Conservation (phyloP, 2,888 invertebrate genomes). For the Sturmia bella region DNA sequence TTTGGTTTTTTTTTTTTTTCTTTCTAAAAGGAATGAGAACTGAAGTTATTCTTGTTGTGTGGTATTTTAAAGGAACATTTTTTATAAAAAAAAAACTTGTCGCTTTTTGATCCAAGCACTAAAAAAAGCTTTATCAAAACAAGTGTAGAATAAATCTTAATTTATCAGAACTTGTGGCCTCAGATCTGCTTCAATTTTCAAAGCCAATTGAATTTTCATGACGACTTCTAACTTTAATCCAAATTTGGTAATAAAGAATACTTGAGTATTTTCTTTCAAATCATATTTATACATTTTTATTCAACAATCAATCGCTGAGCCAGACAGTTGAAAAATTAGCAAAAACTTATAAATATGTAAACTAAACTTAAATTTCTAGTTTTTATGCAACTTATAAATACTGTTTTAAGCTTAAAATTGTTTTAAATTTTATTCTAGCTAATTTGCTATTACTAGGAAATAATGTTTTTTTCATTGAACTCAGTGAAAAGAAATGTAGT, state of each 20-base stretch:
- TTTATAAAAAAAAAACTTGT: neutral
- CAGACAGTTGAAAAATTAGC: no score
- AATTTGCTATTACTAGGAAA: no score
- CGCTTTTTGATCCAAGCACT: neutral
- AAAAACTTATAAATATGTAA: no score
- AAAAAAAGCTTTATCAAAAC: neutral
- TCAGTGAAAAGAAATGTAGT: no score
- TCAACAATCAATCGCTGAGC: no score
- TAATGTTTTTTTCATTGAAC: no score
- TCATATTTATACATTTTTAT: neutral
- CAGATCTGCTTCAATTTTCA: neutral
- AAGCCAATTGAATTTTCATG: neutral
- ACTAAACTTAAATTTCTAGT: no score
- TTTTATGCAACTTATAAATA: no score
- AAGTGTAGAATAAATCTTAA: neutral
- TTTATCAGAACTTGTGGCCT: neutral
- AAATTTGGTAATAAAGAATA: neutral
- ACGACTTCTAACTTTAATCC: neutral
- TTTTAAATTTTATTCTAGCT: no score
- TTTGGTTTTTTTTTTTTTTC: constrained; percentile 43
- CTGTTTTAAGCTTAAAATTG: no score
- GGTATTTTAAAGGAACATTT: constrained; percentile 41
- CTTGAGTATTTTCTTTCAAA: no score
- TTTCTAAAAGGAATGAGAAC: constrained; percentile 35
- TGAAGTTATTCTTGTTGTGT: constrained; percentile 62